These are phyloP conservation scores for Metalampra italica DNA, from an alignment of 2,888 invertebrate species.

Conservation along the genomic window DNA sequence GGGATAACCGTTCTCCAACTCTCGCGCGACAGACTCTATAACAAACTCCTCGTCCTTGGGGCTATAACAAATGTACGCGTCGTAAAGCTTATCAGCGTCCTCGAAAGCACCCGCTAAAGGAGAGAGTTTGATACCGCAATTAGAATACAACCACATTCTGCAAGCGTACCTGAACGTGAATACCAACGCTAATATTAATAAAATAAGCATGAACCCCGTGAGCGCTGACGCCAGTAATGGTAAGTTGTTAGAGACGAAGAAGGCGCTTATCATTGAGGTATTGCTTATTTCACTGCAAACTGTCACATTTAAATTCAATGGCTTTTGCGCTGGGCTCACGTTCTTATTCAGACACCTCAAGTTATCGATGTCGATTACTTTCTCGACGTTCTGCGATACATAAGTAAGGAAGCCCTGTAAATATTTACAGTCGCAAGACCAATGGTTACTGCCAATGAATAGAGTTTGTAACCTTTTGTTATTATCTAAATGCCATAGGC, in stretches of 20 bases:
- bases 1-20: conserved; percentile 89
- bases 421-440: conserved; percentile 95
- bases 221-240: conserved; percentile 89
- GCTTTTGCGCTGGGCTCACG: conserved; percentile 82
- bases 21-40: conserved; percentile 89
- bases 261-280: conserved; percentile 87
- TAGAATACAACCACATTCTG: conserved; percentile 92
- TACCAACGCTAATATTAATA: conserved; percentile 87
- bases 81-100: conserved; percentile 92
- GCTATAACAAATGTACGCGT: conserved; percentile 96
- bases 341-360: conserved; percentile 88
- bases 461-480: conserved; percentile 86
- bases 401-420: conserved; percentile 89
- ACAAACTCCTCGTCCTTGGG: conserved; percentile 95
- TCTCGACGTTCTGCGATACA: conserved; percentile 87
- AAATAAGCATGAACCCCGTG: conserved; percentile 86
- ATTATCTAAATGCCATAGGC: conserved; percentile 87
- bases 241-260: conserved; percentile 89
- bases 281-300: conserved; percentile 91
- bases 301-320: conserved; percentile 89
- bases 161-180: conserved; percentile 93
- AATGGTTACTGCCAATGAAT: conserved; percentile 88
- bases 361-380: conserved; percentile 85
- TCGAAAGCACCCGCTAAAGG: conserved; percentile 84
- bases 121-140: conserved; percentile 91